phyloP scores from a whole-genome alignment of 2,888 invertebrate genomes.

The Abscondita cerata region DNA sequence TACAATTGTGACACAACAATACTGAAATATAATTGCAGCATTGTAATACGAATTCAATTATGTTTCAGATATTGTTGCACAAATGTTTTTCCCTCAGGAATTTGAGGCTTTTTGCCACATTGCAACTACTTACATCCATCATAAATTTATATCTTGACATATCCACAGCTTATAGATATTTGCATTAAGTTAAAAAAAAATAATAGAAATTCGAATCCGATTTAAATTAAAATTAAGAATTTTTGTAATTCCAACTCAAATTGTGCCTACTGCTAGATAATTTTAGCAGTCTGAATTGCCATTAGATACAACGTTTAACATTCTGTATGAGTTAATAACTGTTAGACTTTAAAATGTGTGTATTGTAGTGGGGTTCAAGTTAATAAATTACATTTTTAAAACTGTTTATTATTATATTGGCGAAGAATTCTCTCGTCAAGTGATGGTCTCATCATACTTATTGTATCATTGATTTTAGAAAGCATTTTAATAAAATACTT shows the following conservation, averaged over 20 bases:
- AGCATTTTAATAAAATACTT: too few species aligned
- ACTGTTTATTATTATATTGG: too few species aligned
- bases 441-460: too few species aligned
- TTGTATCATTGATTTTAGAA: too few species aligned
- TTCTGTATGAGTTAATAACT: constrained; percentile 32
- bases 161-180: constrained; percentile 29
- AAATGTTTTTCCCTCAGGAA: constrained; percentile 27
- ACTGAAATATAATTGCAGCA: constrained; percentile 13
- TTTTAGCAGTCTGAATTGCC: constrained; percentile 29
- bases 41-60: constrained; percentile 1
- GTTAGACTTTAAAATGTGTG: constrained; percentile 46
- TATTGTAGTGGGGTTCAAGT: constrained; percentile 51
- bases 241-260: constrained; percentile 24
- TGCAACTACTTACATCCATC: constrained; percentile 30
- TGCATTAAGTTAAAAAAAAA: constrained; percentile 17
- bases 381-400: constrained; percentile 27
- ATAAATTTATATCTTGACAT: constrained; percentile 26
- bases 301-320: constrained; percentile 25
- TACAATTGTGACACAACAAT: constrained; percentile 36
- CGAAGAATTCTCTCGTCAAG: too few species aligned
- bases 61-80: constrained; percentile 12
- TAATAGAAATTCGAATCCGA: constrained; percentile 11
- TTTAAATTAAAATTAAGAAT: neutral
- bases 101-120: constrained; percentile 21
- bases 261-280: constrained; percentile 36